These are phyloP conservation scores for Dicycla oo DNA, from an alignment of 2,888 invertebrate genomes.

Conservation along the genomic window DNA sequence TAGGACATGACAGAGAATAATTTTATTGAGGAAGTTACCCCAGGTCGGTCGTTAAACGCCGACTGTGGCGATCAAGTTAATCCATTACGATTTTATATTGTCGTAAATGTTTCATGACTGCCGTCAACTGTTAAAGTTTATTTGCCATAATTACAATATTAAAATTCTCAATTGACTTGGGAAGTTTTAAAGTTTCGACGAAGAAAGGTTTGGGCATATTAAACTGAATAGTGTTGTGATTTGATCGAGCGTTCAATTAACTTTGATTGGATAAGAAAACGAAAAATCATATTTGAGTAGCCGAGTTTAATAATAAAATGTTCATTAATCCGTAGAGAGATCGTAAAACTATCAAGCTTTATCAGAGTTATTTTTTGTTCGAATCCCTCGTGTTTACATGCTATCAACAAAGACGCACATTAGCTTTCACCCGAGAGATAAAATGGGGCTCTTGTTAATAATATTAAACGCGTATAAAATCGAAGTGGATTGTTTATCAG, in stretches of 20 bases:
- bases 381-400: constrained; percentile 42
- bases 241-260: constrained; percentile 42
- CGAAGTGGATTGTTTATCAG: constrained; percentile 34
- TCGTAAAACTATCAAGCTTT: constrained; percentile 34
- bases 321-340: constrained; percentile 42
- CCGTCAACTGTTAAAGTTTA: constrained; percentile 81
- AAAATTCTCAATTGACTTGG: constrained; percentile 67
- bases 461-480: constrained; percentile 22
- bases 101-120: constrained; percentile 87
- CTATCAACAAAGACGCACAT: constrained; percentile 40
- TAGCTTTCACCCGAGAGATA: constrained; percentile 46
- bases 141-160: constrained; percentile 76
- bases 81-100: constrained; percentile 88
- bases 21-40: constrained; percentile 89
- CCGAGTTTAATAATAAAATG: constrained; percentile 34
- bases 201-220: constrained; percentile 32
- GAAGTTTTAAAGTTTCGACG: constrained; percentile 50
- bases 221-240: constrained; percentile 40
- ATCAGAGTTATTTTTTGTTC: constrained; percentile 36
- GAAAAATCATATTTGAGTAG: constrained; percentile 38
- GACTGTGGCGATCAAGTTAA: constrained; percentile 85
- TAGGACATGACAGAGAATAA: constrained; percentile 79
- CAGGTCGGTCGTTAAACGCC: constrained; percentile 84
- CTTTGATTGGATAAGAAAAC: constrained; percentile 46
- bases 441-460: constrained; percentile 28